These are phyloP conservation scores for Triplophysa bombifrons DNA, from an alignment of 2,797 vertebrate species.

Conservation along the genomic window DNA sequence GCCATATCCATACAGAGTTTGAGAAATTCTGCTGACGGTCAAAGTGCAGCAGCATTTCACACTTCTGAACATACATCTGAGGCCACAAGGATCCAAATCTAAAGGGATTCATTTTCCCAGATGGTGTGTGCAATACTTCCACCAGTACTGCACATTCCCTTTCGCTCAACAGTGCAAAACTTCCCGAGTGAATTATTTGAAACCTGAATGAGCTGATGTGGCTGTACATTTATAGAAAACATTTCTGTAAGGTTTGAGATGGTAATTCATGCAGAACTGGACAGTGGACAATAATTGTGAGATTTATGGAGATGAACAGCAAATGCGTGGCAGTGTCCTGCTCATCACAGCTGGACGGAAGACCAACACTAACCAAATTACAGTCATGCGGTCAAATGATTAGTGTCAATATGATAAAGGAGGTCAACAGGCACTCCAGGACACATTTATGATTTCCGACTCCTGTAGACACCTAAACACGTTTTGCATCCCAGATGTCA, in stretches of 20 bases:
- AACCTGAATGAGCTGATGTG: conserved; percentile 4
- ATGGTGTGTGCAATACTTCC: conserved; percentile 18
- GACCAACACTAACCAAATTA: neutral
- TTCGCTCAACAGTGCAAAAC: conserved; percentile 10
- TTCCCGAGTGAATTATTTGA: neutral
- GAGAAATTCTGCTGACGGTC: conserved; percentile 43
- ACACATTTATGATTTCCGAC: conserved; percentile 9
- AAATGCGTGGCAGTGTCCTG: neutral
- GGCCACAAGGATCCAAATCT: conserved; percentile 26
- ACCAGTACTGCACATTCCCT: conserved; percentile 24
- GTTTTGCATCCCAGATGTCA: too few species aligned
- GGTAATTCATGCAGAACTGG: neutral
- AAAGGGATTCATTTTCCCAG: conserved; percentile 48
- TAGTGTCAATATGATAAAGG: conserved; percentile 3
- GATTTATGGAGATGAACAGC: conserved; percentile 12
- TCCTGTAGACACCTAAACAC: neutral
- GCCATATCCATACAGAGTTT: conserved; percentile 11
- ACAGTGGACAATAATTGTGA: neutral
- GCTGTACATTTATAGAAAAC: neutral
- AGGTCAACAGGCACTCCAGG: neutral
- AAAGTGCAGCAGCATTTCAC: conserved; percentile 39
- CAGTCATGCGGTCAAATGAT: conserved; percentile 2
- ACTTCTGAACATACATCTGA: conserved; percentile 31
- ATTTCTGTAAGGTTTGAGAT: neutral
- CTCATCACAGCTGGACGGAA: neutral